Conservation (phyloP, 2,888 invertebrate species). For the Hyles lineata region DNA sequence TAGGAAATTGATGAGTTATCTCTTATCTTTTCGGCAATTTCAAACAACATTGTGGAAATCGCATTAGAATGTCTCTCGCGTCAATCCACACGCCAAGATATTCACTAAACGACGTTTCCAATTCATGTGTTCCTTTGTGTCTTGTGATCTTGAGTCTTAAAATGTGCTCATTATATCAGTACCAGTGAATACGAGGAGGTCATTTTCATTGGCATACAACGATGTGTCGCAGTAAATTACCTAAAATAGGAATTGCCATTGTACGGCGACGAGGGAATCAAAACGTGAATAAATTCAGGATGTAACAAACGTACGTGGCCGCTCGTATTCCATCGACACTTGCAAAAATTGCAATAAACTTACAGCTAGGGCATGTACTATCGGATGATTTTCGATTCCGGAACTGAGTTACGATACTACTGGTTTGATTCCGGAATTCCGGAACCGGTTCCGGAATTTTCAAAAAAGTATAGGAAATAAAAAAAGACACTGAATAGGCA, state of each 20-base stretch:
- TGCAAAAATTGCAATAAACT: conserved; percentile 50
- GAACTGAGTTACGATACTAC: too few species aligned
- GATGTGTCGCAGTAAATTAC: conserved; percentile 27
- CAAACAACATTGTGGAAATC: conserved; percentile 9
- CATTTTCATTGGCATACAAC: conserved; percentile 34
- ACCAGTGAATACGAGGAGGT: conserved; percentile 29
- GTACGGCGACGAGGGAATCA: conserved; percentile 17
- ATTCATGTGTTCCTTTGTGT: conserved; percentile 23
- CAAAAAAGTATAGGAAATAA: too few species aligned
- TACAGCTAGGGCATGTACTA: too few species aligned
- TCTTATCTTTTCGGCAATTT: not conserved
- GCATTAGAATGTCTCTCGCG: conserved; percentile 9
- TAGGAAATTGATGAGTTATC: conserved; percentile 4
- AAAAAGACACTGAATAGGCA: too few species aligned
- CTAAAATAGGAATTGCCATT: conserved; percentile 24
- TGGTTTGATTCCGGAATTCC: too few species aligned
- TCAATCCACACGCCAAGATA: not conserved
- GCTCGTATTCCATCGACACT: conserved; percentile 32
- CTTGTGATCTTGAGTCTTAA: conserved; percentile 29
- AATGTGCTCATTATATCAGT: conserved; percentile 11
- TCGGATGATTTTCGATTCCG: too few species aligned
- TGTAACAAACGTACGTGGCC: conserved; percentile 11
- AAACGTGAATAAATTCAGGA: conserved; percentile 22
- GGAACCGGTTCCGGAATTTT: too few species aligned
- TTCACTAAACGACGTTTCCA: conserved; percentile 20